phyloP scores from a whole-genome alignment of 2,888 invertebrate genomes.

The Tinea pellionella region DNA sequence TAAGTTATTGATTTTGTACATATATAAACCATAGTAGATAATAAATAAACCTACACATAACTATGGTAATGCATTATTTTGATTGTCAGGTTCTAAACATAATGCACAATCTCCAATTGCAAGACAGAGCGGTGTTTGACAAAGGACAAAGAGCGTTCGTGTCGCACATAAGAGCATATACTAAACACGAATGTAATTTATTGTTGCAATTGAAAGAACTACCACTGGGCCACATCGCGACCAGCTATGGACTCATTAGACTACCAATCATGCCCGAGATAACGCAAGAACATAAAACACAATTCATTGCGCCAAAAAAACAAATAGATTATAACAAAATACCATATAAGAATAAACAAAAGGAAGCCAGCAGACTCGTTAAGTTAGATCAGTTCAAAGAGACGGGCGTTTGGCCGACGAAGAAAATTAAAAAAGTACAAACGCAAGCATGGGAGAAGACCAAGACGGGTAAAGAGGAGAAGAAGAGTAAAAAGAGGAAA shows the following conservation, averaged over 20 bases:
- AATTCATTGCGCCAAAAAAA: constrained; percentile 60
- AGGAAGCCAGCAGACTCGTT: constrained; percentile 77
- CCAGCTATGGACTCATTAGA: constrained; percentile 89
- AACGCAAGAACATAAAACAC: constrained; percentile 70
- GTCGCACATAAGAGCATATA: constrained; percentile 92
- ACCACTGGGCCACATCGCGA: constrained; percentile 81
- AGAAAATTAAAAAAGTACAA: constrained; percentile 64
- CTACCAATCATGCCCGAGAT: constrained; percentile 97
- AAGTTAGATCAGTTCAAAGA: constrained; percentile 78
- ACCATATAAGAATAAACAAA: constrained; percentile 81
- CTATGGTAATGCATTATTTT: background rate
- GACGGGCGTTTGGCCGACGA: constrained; percentile 81
- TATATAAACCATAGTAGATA: too few species aligned
- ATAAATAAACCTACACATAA: too few species aligned
- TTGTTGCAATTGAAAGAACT: constrained; percentile 90
- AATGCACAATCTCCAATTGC: constrained; percentile 73
- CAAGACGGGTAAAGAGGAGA: constrained; percentile 76
- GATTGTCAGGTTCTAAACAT: constrained; percentile 54
- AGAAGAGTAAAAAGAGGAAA: constrained; percentile 71
- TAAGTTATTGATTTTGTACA: too few species aligned
- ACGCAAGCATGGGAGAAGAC: constrained; percentile 81
- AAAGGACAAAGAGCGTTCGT: constrained; percentile 94
- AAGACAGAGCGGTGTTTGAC: constrained; percentile 84
- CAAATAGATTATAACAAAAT: constrained; percentile 80
- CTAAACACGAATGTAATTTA: constrained; percentile 94